Evolutionary conservation across 92 coral and sea anemone genomes (phyloP).

Genomic region (Nematostella vectensis): DNA sequence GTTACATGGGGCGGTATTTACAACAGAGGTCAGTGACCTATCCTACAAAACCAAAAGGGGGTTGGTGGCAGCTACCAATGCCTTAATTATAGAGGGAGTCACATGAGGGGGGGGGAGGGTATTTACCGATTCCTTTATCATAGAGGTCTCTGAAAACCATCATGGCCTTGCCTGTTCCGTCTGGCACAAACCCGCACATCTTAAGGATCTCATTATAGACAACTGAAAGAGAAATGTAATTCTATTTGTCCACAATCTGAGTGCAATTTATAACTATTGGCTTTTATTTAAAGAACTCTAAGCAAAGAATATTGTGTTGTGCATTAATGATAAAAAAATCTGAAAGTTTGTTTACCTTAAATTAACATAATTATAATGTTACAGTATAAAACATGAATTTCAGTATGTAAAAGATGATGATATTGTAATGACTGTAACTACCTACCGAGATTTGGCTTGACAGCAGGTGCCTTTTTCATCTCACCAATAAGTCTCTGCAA

Average conservation of each 20-base stretch:
- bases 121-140: slow-evolving; percentile 50
- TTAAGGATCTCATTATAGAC: slow-evolving; percentile 36
- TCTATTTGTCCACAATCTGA: not conserved
- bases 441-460: slow-evolving; percentile 60
- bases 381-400: no score
- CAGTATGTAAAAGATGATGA: no score
- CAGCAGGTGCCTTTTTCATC: slow-evolving; percentile 64
- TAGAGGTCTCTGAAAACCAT: slow-evolving; percentile 54
- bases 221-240: slow-evolving; percentile 14
- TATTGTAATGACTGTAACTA: not conserved
- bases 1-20: no score
- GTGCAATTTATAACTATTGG: not conserved
- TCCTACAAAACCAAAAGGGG: no score
- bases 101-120: not conserved
- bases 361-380: no score
- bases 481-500: slow-evolving; percentile 32
- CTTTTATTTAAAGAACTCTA: no score
- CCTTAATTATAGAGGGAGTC: no score
- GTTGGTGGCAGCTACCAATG: no score
- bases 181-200: slow-evolving; percentile 26
- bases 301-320: no score
- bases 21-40: no score
- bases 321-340: no score
- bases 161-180: slow-evolving; percentile 32
- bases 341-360: no score